Evolutionary conservation across 2,797 vertebrate genomes (phyloP).

Genomic region (Atherinosoma microstoma): DNA sequence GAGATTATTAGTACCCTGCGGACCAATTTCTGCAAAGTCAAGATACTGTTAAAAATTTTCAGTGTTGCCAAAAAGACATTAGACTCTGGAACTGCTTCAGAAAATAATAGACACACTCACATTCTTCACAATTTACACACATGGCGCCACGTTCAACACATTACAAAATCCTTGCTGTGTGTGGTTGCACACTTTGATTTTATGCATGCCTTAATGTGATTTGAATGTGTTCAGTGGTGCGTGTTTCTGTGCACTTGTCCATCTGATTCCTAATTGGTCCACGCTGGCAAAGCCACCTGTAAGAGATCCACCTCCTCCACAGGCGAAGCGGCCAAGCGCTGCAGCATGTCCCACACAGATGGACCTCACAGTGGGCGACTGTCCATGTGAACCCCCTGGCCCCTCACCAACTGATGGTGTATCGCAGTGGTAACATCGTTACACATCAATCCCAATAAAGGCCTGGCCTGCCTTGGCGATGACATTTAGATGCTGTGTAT

Average conservation of each 20-base stretch:
- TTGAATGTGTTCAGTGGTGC: conserved; percentile 3
- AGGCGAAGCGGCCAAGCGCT: conserved; percentile 55
- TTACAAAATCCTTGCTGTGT: neutral
- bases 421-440: conserved; percentile 58
- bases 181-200: neutral
- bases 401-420: conserved; percentile 62
- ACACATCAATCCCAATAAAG: conserved; percentile 69
- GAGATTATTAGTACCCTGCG: conserved; percentile 21
- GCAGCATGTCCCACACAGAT: conserved; percentile 72
- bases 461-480: conserved; percentile 45
- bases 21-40: conserved; percentile 7
- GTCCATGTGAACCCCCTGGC: conserved; percentile 57
- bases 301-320: conserved; percentile 70
- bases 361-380: conserved; percentile 68
- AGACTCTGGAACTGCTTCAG: neutral
- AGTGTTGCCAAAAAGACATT: conserved; percentile 2
- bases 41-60: neutral
- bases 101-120: neutral
- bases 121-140: neutral
- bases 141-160: neutral
- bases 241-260: conserved; percentile 35
- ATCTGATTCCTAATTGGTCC: conserved; percentile 71
- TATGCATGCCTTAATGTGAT: conserved; percentile 13
- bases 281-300: conserved; percentile 71
- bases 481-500: conserved; percentile 65